Evolutionary conservation across 2,797 vertebrate genomes (phyloP).

Genomic region (Otolemur crassicaudatus): DNA sequence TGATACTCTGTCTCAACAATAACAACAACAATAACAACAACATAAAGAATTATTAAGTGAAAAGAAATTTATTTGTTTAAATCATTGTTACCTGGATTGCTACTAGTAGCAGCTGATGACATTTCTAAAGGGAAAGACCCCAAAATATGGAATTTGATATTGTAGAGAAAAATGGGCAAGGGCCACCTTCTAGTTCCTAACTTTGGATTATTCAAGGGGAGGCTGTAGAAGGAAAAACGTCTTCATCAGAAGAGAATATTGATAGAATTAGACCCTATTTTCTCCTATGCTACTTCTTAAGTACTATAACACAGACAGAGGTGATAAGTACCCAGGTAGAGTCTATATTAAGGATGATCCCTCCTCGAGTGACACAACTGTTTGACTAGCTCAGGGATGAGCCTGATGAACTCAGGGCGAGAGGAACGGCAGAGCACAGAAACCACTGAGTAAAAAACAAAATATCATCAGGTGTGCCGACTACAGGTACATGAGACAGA

Average conservation of each 20-base stretch:
- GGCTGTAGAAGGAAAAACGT: background rate
- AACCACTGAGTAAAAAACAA: background rate
- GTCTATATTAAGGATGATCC: background rate
- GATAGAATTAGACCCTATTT: background rate
- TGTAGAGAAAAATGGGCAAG: background rate
- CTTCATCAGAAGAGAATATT: background rate
- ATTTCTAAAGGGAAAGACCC: background rate
- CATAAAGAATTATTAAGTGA: background rate
- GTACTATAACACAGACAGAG: background rate
- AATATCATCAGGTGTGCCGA: background rate
- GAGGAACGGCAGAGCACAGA: background rate
- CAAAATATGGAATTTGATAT: background rate
- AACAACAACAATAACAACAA: too few species aligned
- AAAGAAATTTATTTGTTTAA: background rate
- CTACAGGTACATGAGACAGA: background rate
- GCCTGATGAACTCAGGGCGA: background rate
- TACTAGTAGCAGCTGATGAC: background rate
- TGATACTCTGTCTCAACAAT: too few species aligned
- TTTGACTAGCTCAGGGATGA: background rate
- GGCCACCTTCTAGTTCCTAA: background rate
- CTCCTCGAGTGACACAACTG: background rate
- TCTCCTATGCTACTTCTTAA: background rate
- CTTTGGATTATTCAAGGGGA: background rate
- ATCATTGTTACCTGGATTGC: background rate
- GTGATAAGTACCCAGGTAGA: background rate